These are phyloP conservation scores for Trissolcus basalis DNA, from an alignment of 1,140 invertebrate genomes.

Conservation along the genomic window DNA sequence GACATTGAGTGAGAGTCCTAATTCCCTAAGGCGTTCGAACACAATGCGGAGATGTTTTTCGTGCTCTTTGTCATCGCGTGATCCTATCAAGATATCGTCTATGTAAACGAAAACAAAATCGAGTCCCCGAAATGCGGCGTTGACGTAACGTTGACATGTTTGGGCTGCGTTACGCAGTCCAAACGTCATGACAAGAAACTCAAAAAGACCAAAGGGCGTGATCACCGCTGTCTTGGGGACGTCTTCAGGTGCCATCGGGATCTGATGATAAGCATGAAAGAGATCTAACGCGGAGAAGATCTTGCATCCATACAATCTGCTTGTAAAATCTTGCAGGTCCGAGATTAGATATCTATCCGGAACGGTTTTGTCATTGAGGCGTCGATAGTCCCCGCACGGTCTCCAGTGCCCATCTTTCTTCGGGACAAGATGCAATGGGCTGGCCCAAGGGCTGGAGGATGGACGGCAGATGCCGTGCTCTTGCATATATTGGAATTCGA, in stretches of 20 bases:
- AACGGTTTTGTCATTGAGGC: background rate
- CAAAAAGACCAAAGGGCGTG: too few relatives aligned
- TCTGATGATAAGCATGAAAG: conserved; percentile 5
- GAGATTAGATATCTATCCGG: background rate
- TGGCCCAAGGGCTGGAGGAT: conserved; percentile 16
- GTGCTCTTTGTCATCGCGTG: conserved; percentile 8
- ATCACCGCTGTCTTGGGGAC: background rate
- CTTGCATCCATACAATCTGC: background rate
- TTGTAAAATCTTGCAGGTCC: background rate
- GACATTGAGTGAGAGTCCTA: too few relatives aligned
- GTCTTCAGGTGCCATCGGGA: background rate
- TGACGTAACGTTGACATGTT: conserved; percentile 1
- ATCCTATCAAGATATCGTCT: conserved; percentile 37
- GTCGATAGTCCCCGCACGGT: conserved; percentile 67
- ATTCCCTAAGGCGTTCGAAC: too few relatives aligned
- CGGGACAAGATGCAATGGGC: conserved; percentile 13
- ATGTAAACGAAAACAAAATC: conserved; percentile 9
- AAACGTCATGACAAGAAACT: background rate
- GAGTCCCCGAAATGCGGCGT: conserved; percentile 1
- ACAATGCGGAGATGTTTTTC: conserved; percentile 16
- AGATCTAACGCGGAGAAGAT: background rate
- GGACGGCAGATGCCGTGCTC: conserved; percentile 11
- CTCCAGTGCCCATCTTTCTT: conserved; percentile 62
- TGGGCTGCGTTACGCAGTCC: background rate
- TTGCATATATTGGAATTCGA: conserved; percentile 24